Evolutionary conservation across 2,888 invertebrate species (phyloP), one percentile per base, ranked within the genome.

Genomic region (Zygothrica quintamaculata): DNA sequence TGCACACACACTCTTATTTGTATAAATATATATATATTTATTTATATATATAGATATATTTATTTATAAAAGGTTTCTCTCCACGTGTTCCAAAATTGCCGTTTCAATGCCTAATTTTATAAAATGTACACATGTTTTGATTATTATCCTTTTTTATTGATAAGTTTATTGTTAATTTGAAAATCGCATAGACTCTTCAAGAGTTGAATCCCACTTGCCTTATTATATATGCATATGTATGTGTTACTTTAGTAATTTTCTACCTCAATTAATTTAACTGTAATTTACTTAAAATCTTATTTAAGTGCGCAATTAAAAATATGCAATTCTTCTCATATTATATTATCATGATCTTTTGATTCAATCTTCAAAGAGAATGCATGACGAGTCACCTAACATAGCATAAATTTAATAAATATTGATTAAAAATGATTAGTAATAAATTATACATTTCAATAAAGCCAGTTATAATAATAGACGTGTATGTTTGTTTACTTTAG

Each of bases 181-280:
- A 55, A 36, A 77, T 74, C 59, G 65, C 65, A 50, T 47, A 71
- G 61, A 77, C 66, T 86, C 84, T 84, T 61, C 64, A 86, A 84
- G 84, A 86, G 84, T 81, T 59, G 44, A 64, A 67, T 62, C 50
- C 72, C 64, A 82, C 85, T 84, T 84, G 82, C 82, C 82, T 84
- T 84, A 81, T 74, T 55, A 78, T 52, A 73, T 9, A 39, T 15
- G 71, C 74, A 74, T 73, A 65, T 61, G 72, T 76, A 78, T 85
- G 85, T 82, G 85, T 82, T 85, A 84, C 65, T 86, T 86, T 84
- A 86, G 84, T 86, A 86, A 84, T 84, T 76, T 74, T 85, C 87
- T 84, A 84, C 84, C 84, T 84, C 84, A 84, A 69, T 72, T 79
- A 72, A 77, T 79, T 85, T 82, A 84, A 76, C 52, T 77, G 79